phyloP scores from a whole-genome alignment of 2,888 invertebrate genomes.

The Monopis laevigella region DNA sequence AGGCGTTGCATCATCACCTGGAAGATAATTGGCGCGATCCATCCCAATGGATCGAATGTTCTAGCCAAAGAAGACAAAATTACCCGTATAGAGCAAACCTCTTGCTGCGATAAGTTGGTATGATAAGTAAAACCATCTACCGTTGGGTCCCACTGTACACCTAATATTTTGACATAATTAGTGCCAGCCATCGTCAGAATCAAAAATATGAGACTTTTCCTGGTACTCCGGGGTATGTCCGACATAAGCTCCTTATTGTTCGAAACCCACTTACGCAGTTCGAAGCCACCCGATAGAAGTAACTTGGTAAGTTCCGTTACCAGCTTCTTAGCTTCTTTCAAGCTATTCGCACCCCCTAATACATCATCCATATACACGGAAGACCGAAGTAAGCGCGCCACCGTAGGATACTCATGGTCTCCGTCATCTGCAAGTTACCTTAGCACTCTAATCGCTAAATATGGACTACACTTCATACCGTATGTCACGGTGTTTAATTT shows the following conservation, averaged over 20 bases:
- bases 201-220: too few relatives aligned
- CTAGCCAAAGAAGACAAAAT: constrained; percentile 1
- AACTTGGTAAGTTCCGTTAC: background rate
- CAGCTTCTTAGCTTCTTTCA: background rate
- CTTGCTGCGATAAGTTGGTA: too few relatives aligned
- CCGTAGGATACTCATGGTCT: background rate
- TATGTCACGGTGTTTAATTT: constrained; percentile 8
- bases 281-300: background rate
- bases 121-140: background rate
- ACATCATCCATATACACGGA: constrained; percentile 5
- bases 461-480: constrained; percentile 4
- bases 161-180: background rate
- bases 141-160: background rate
- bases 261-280: constrained; percentile 3
- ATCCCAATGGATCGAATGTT: constrained; percentile 7
- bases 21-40: background rate
- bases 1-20: background rate
- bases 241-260: background rate
- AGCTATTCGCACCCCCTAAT: background rate
- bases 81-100: background rate
- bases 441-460: background rate
- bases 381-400: background rate
- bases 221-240: too few relatives aligned
- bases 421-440: constrained; percentile 2
- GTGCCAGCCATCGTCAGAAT: too few relatives aligned